Evolutionary conservation across 2,888 invertebrate species (phyloP).

Genomic region (Drosophila incognita): DNA sequence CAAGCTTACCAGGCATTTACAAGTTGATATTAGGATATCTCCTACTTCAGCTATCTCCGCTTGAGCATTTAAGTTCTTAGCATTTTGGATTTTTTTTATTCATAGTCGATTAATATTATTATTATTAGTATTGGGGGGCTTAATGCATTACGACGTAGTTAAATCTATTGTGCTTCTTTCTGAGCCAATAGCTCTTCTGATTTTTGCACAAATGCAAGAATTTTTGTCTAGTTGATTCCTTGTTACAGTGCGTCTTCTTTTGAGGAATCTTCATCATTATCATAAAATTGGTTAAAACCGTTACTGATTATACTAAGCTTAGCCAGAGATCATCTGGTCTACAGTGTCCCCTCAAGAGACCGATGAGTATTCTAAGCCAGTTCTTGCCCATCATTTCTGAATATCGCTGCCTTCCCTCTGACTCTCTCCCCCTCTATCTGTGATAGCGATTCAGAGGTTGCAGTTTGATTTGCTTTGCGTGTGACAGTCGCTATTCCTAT

Average conservation of each 20-base stretch:
- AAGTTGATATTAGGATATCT: background rate
- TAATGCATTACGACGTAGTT: too few species aligned
- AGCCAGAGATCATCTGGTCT: background rate
- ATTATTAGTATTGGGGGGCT: too few species aligned
- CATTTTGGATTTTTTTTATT: too few species aligned
- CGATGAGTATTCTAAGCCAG: background rate
- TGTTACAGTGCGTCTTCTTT: background rate
- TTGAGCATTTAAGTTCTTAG: background rate
- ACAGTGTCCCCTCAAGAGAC: background rate
- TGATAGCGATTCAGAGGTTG: background rate
- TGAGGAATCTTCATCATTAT: background rate
- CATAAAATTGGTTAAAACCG: background rate
- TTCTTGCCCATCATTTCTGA: background rate
- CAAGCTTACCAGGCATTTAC: background rate
- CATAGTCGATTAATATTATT: too few species aligned
- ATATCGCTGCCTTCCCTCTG: background rate
- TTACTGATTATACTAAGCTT: background rate
- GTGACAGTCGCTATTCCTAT: background rate
- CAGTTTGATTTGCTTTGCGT: background rate
- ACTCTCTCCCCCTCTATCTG: background rate
- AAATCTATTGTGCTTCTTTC: background rate
- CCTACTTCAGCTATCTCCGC: background rate
- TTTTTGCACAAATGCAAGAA: background rate
- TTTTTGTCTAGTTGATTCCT: background rate
- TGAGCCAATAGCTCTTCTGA: background rate